phyloP scores from a whole-genome alignment of 1,140 invertebrate species.

The Sycobia sp. region DNA sequence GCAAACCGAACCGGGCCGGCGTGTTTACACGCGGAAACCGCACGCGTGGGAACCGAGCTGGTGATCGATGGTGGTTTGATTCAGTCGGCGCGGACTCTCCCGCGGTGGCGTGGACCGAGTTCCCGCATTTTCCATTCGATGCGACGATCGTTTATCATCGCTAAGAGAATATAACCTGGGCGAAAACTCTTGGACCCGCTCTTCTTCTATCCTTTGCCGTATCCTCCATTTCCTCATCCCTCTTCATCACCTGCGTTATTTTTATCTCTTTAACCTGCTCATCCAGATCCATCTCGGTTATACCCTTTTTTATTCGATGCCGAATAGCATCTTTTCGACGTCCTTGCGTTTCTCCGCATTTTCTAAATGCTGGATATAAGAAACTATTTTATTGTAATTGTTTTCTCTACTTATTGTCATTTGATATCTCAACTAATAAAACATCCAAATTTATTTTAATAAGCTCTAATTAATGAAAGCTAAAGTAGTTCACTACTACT shows the following conservation, averaged over 20 bases:
- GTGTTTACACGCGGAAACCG: constrained; percentile 41
- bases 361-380: too few species aligned
- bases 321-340: too few species aligned
- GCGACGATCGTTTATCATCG: constrained; percentile 48
- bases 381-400: too few species aligned
- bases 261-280: constrained; percentile 20
- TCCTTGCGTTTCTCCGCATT: too few species aligned
- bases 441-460: too few species aligned
- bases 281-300: background rate
- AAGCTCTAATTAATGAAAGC: too few species aligned
- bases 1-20: too few species aligned
- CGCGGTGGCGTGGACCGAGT: constrained; percentile 7
- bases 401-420: too few species aligned
- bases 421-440: too few species aligned
- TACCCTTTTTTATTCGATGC: too few species aligned
- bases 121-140: constrained; percentile 48
- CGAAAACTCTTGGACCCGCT: too few species aligned
- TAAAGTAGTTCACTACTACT: too few species aligned
- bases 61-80: constrained; percentile 53
- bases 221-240: constrained; percentile 27
- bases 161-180: constrained; percentile 18
- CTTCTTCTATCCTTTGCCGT: constrained; percentile 34
- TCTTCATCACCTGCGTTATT: constrained; percentile 34
- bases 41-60: constrained; percentile 20
- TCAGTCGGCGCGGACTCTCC: constrained; percentile 40